Base-by-base conservation (phyloP, 2,888 invertebrate genomes). In the Rhamnusium bicolor region DNA sequence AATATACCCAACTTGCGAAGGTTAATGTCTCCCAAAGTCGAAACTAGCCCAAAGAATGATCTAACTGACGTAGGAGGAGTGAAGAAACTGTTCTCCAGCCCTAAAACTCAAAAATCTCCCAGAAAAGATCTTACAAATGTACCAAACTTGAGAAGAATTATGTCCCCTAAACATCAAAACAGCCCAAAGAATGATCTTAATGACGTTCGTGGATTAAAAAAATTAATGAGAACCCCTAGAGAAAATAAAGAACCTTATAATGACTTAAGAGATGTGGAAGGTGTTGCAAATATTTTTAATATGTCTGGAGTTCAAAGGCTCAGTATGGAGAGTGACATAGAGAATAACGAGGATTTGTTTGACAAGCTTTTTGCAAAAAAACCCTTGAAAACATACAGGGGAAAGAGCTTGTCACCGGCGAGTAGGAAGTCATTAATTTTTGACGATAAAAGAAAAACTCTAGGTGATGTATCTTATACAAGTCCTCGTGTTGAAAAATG, bases 61-160 rank as follows among this genome's bases (percentile, higher is more conserved):
- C 62, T 82, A 10, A 74, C 73, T 4, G 69, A 84, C 40, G 72
- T 85, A 6, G 54, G 40, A 8, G 82, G 83, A 6, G 73, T 85
- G 0, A 90, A 89, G 73, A 77, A 81, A 3, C 74, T 89, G 5
- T 88, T 74, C 58, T 65, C 66, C 24, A 68, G 69, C 0, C 79
- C 79, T 2, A 76, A 70, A 62, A 47, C 14, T 7, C 77, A 73
- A 24, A 81, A 77, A 19, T 49, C 68, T 12, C 81, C 75, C n/a
- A 67, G 40, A 40, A 81, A 81, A 4, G 70, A 84, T 6, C 70
- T 62, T 54, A 78, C 82, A 1, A 80, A 80, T 54, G 66, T 79
- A 0, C 79, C 79, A 0, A 79, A 75, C 47, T 53, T 74, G 12
- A 56, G 54, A 51, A 56, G 49, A 32, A 54, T 76, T 3, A 72